Conservation (phyloP, 92 coral and sea anemone genomes). For the Actinostola sp. region DNA sequence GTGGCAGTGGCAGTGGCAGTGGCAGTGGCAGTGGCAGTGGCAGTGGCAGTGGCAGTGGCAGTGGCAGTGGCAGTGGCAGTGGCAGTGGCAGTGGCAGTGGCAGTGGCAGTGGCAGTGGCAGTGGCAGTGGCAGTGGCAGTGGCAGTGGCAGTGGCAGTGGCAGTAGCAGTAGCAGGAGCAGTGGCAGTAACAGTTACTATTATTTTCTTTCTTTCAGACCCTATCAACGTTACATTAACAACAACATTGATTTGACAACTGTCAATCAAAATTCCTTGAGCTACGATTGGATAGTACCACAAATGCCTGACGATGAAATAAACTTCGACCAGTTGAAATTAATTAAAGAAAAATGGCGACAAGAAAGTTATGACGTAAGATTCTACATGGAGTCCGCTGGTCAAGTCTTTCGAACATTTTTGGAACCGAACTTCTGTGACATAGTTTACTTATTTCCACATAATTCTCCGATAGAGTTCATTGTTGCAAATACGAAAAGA, state of each 20-base stretch:
- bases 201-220: conserved; percentile 36
- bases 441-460: conserved; percentile 24
- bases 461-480: conserved; percentile 18
- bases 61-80: too few species aligned
- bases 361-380: conserved; percentile 15
- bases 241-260: conserved; percentile 34
- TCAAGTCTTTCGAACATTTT: conserved; percentile 10
- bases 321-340: conserved; percentile 26
- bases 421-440: conserved; percentile 28
- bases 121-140: too few species aligned
- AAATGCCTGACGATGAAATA: conserved; percentile 54
- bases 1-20: too few species aligned
- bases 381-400: conserved; percentile 59
- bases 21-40: too few species aligned
- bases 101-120: too few species aligned
- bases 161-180: too few species aligned
- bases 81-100: too few species aligned
- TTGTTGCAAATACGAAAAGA: not conserved
- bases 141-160: too few species aligned
- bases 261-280: conserved; percentile 52
- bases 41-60: too few species aligned
- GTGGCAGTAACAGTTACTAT: too few species aligned
- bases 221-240: conserved; percentile 52
- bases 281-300: conserved; percentile 60
- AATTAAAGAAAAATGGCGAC: conserved; percentile 21